Percentiles rank a stretch among this genome's conserved stretches.
phyloP scores from a whole-genome alignment of 37 sponge, comb jelly and placozoan species.

The Geodia barretti region DNA sequence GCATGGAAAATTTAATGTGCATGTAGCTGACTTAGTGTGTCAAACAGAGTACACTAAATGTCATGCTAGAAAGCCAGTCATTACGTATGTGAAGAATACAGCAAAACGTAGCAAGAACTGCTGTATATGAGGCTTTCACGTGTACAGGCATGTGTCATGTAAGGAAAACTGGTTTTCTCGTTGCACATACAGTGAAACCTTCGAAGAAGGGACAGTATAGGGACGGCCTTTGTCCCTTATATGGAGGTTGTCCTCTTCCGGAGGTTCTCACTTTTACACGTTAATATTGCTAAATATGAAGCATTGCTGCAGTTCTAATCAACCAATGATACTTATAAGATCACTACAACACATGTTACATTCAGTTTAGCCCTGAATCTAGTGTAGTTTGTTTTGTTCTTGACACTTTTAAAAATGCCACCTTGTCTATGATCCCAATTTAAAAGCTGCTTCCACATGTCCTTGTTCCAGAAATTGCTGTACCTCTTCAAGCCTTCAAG shows the following conservation, averaged over 20 bases:
- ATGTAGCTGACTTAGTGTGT: too few species aligned
- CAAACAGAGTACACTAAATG: too few species aligned
- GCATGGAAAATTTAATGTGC: too few species aligned
- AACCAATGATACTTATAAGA: too few species aligned
- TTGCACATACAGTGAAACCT: constrained; percentile 31
- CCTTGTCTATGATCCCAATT: constrained; percentile 24
- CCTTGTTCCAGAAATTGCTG: constrained; percentile 46
- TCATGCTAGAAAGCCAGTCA: too few species aligned
- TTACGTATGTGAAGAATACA: too few species aligned
- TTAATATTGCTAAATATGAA: not conserved
- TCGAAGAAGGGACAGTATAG: constrained; percentile 26
- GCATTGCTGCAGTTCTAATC: not conserved
- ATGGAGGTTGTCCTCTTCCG: constrained; percentile 13
- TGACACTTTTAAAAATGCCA: constrained; percentile 9
- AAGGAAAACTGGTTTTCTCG: too few species aligned
- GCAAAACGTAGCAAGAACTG: too few species aligned
- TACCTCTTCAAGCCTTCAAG: constrained; percentile 23
- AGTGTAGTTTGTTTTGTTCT: constrained; percentile 11
- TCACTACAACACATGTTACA: too few species aligned
- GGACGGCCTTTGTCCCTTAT: constrained; percentile 4
- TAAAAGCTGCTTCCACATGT: constrained; percentile 3
- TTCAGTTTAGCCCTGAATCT: not conserved
- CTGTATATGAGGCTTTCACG: too few species aligned
- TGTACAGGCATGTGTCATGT: too few species aligned
- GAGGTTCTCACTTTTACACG: not conserved